Conservation (phyloP, 2,888 invertebrate species). For the Physocephala rufipes region DNA sequence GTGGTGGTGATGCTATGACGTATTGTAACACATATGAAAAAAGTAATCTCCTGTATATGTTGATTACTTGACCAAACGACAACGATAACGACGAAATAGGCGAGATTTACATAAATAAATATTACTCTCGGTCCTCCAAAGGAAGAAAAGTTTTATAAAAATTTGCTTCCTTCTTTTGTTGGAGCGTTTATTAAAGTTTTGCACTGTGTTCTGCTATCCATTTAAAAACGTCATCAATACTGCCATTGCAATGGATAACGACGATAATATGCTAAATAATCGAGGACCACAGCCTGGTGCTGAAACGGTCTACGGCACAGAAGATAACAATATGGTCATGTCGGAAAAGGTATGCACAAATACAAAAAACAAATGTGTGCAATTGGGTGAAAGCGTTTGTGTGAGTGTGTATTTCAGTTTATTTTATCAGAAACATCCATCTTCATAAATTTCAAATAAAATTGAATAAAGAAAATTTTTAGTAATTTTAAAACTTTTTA, state of each 20-base stretch:
- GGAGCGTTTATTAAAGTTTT: slow-evolving; percentile 15
- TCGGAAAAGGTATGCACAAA: slow-evolving; percentile 79
- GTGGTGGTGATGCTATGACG: slow-evolving; percentile 6
- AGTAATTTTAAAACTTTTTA: too few species aligned
- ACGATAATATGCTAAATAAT: slow-evolving; percentile 61
- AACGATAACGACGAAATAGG: not conserved
- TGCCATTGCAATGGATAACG: slow-evolving; percentile 61
- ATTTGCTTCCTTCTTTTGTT: slow-evolving; percentile 10
- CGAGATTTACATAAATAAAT: too few species aligned
- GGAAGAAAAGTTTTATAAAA: not conserved
- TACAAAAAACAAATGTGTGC: not conserved
- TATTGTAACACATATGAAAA: slow-evolving; percentile 6
- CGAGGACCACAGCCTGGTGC: slow-evolving; percentile 69
- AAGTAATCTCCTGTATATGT: not conserved
- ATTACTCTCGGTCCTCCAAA: not conserved
- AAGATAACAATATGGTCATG: slow-evolving; percentile 96
- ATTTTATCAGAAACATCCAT: too few species aligned
- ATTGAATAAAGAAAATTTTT: too few species aligned
- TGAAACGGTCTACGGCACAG: slow-evolving; percentile 93
- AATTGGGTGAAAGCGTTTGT: too few species aligned
- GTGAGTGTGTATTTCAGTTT: too few species aligned
- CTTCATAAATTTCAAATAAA: too few species aligned
- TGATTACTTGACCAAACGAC: not conserved
- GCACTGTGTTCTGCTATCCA: not conserved
- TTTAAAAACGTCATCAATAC: not conserved